These are phyloP conservation scores for Cephalotes varians DNA, from an alignment of 2,888 invertebrate species.

Conservation along the genomic window DNA sequence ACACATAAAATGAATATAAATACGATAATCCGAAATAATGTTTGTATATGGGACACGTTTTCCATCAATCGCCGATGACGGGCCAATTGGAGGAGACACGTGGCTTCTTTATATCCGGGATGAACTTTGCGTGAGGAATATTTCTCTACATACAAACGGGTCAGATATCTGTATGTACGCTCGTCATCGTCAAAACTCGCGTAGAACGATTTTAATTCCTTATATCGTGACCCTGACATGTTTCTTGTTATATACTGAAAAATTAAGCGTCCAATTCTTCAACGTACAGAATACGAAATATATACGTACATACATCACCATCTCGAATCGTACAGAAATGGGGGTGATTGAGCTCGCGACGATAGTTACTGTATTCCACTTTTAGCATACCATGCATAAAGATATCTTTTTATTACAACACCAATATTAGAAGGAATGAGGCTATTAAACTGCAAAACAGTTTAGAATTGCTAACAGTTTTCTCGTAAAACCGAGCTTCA, in stretches of 20 bases:
- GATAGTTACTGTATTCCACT: not conserved
- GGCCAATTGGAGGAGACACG: slow-evolving; percentile 52
- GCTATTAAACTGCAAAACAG: slow-evolving; percentile 5
- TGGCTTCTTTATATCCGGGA: not conserved
- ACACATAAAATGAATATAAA: no score
- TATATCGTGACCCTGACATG: not conserved
- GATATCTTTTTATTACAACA: slow-evolving; percentile 16
- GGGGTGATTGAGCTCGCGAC: no score
- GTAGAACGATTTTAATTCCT: slow-evolving; percentile 14
- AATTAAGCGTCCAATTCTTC: not conserved
- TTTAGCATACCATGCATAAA: not conserved
- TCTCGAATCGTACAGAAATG: not conserved
- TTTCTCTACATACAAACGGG: not conserved
- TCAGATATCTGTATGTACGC: not conserved
- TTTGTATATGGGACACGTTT: slow-evolving; percentile 61
- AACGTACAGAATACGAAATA: not conserved
- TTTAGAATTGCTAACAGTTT: slow-evolving; percentile 1
- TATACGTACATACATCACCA: not conserved
- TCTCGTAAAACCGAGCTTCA: slow-evolving; percentile 19
- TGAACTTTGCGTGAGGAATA: not conserved
- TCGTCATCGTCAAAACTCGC: slow-evolving; percentile 9
- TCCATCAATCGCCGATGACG: slow-evolving; percentile 65
- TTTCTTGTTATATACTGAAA: slow-evolving; percentile 12
- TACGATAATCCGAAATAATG: slow-evolving; percentile 65
- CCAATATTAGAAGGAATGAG: slow-evolving; percentile 36